A percentile compares a stretch with the other conserved stretches of the same genome.
Evolutionary conservation across 2,888 invertebrate species (phyloP).

Genomic region (Macaria liturata): DNA sequence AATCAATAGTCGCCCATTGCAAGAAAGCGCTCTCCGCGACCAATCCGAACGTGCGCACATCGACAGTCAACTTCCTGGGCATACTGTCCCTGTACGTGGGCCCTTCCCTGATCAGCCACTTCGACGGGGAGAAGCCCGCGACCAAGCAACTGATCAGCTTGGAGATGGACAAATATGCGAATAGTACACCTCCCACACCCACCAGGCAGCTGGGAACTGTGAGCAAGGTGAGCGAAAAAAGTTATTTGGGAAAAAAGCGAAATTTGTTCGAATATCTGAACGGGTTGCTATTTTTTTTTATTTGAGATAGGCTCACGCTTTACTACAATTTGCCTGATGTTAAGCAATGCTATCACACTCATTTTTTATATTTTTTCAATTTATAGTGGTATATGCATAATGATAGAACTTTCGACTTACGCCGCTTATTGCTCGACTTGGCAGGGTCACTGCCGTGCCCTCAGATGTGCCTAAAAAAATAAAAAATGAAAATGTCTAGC

Average conservation of each 20-base stretch:
- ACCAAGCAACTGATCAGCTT: conserved; percentile 92
- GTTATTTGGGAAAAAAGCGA: not conserved
- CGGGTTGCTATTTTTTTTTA: too few species aligned
- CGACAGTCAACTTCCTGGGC: conserved; percentile 89
- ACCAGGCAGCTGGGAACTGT: conserved; percentile 83
- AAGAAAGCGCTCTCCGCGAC: conserved; percentile 93
- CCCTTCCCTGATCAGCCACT: conserved; percentile 87
- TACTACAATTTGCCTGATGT: too few species aligned
- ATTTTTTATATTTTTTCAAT: too few species aligned
- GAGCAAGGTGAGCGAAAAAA: conserved; percentile 54
- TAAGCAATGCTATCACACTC: too few species aligned
- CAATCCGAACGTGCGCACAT: conserved; percentile 92
- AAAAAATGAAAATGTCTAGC: too few species aligned
- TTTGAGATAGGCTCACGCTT: too few species aligned
- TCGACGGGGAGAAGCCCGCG: conserved; percentile 94
- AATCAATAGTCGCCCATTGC: conserved; percentile 88
- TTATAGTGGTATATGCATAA: too few species aligned
- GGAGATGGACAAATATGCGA: conserved; percentile 92
- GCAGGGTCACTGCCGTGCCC: too few species aligned
- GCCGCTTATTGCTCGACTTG: too few species aligned
- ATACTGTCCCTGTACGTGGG: conserved; percentile 93
- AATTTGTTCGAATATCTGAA: not conserved
- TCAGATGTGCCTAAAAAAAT: too few species aligned
- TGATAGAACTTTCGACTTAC: too few species aligned
- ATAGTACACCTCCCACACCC: conserved; percentile 90